These are phyloP conservation scores for Drosophila peninsularis DNA, from an alignment of 2,888 invertebrate species.

Conservation along the genomic window DNA sequence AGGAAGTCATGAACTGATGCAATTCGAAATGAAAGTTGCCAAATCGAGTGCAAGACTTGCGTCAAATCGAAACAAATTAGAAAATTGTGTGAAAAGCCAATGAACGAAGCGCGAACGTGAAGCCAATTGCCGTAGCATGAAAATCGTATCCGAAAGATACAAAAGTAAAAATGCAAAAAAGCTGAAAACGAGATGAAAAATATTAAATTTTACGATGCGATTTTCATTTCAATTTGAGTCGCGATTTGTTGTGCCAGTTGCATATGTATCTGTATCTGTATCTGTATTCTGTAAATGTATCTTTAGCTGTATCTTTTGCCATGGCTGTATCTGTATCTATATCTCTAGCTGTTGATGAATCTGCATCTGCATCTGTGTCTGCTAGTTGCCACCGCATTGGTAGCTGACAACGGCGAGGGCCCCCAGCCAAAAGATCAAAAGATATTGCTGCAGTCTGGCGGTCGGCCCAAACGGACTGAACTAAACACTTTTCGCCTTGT, in stretches of 20 bases:
- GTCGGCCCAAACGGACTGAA: slow-evolving; percentile 35
- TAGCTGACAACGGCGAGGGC: slow-evolving; percentile 37
- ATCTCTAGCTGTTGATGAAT: neutral
- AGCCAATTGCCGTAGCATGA: slow-evolving; percentile 12
- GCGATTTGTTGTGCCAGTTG: slow-evolving; percentile 42
- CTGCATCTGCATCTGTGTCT: slow-evolving; percentile 17
- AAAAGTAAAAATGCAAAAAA: neutral
- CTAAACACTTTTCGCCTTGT: slow-evolving; percentile 23
- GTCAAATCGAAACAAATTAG: slow-evolving; percentile 63
- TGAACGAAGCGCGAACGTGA: slow-evolving; percentile 25
- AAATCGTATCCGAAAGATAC: slow-evolving; percentile 24
- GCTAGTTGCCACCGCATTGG: slow-evolving; percentile 40
- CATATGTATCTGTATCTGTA: slow-evolving; percentile 15
- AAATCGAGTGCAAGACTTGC: slow-evolving; percentile 69
- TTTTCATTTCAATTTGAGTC: slow-evolving; percentile 48
- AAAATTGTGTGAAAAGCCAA: slow-evolving; percentile 51
- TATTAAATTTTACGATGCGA: slow-evolving; percentile 38
- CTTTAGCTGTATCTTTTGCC: too few species aligned
- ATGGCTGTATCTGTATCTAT: neutral
- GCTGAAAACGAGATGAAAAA: neutral
- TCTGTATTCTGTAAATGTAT: too few species aligned
- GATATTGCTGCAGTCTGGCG: slow-evolving; percentile 58
- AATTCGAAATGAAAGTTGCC: slow-evolving; percentile 65
- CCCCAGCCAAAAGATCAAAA: slow-evolving; percentile 70
- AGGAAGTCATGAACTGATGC: slow-evolving; percentile 51